phyloP scores from a whole-genome alignment of 2,113 vertebrate species.

The Myotis yumanensis region DNA sequence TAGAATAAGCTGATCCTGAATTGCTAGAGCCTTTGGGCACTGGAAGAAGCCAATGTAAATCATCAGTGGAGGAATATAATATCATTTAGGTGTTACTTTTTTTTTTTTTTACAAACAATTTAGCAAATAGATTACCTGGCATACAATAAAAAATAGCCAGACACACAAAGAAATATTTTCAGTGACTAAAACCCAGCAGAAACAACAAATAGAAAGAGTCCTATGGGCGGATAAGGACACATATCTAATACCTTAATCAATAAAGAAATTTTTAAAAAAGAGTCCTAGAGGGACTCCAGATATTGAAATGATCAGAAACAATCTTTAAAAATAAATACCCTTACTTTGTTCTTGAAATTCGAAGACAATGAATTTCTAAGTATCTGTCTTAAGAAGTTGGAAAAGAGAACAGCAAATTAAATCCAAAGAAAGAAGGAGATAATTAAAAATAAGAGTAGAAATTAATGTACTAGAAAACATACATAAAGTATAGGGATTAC shows the following conservation, averaged over 20 bases:
- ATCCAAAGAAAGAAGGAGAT: neutral
- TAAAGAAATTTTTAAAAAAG: neutral
- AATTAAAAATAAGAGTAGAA: neutral
- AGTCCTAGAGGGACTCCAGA: neutral
- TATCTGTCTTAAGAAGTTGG: neutral
- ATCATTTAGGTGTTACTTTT: neutral
- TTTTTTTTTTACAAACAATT: constrained; percentile 21
- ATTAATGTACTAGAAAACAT: neutral
- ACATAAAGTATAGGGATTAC: neutral
- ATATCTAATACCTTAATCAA: no score
- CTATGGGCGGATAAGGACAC: no score
- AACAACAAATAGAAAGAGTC: neutral
- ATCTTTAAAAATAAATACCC: constrained; percentile 19
- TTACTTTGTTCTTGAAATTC: neutral
- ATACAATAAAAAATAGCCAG: neutral
- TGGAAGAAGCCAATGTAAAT: neutral
- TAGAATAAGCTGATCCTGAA: neutral
- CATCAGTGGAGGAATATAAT: neutral
- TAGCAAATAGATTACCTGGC: neutral
- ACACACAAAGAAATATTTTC: neutral
- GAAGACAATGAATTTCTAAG: neutral
- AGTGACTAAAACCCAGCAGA: neutral
- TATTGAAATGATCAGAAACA: constrained; percentile 8
- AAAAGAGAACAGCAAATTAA: neutral
- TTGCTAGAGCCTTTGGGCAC: neutral